Evolutionary conservation across 2,797 vertebrate genomes (phyloP), one percentile per base, ranked within the genome.

Genomic region (Anisognathus igniventris): DNA sequence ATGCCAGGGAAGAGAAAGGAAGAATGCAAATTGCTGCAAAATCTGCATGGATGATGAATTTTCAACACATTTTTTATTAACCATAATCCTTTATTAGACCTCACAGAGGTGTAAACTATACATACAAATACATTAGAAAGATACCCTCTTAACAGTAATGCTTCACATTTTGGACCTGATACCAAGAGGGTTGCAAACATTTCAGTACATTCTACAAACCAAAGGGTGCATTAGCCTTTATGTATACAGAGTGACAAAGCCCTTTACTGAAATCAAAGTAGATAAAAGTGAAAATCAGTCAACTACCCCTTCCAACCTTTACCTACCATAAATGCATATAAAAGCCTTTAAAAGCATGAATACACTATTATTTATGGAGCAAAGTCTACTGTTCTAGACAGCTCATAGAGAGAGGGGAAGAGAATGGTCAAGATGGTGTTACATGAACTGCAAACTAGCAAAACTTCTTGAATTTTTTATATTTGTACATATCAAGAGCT

Each of bases 21-120:
- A 71, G 33, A 91, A 67, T 50, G n/a, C 24, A 74, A 89, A 80
- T 61, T 82, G 80, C 68, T 85, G 72, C 48, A 80, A 92, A 83
- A 40, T 83, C 27, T 71, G 14, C 25, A 24, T 40, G 79, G 67
- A 83, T 81, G 95, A 96, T 97, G 91, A 96, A 96, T 92, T 92
- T 94, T 96, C 96, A 98, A 96, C 95, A 18, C 95, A 74, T 88
- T 96, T 97, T 95, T 96, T 97, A 89, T 96, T 97, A 98, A 96
- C 92, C 95, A 96, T 97, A 97, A 96, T 96, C 95, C 92, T 97
- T 98, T 97, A 97, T 97, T 97, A 97, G 93, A 97, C 96, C 94
- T 97, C 95, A 96, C 88, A 97, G 96, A 97, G 96, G 97, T 97
- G 96, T 97, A 95, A 97, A 97, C 93, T 98, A 88, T 96, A 86